A percentile compares a stretch with the other conserved stretches of the same genome.
phyloP scores from a whole-genome alignment of 2,113 vertebrate genomes.

The Megalops atlanticus region DNA sequence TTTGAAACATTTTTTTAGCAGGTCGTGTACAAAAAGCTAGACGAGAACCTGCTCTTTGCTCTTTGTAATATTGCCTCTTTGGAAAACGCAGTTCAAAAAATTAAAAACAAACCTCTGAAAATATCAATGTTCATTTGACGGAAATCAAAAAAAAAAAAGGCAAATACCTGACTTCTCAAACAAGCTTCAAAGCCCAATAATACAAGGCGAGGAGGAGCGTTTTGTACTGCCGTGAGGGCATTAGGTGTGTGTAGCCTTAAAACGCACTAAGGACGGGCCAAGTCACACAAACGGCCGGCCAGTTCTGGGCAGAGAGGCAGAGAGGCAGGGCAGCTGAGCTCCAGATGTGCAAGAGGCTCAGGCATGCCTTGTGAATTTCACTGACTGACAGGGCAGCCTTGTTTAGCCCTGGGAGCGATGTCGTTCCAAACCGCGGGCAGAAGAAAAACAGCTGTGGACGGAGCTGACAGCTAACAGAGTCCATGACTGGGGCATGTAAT shows the following conservation, averaged over 20 bases:
- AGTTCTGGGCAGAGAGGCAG: background rate
- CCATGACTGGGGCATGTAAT: background rate
- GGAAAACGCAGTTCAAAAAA: no score
- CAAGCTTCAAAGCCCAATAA: background rate
- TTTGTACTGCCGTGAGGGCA: background rate
- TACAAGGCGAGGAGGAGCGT: conserved; percentile 1
- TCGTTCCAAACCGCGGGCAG: background rate
- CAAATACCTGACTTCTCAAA: no score
- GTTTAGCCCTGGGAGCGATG: background rate
- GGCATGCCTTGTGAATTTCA: no score
- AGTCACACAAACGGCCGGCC: background rate
- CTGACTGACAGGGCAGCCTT: background rate
- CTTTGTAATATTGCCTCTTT: no score
- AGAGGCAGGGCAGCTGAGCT: conserved; percentile 2
- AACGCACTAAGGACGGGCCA: background rate
- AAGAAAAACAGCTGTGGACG: background rate
- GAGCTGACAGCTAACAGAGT: background rate
- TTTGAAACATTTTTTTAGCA: background rate
- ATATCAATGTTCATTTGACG: no score
- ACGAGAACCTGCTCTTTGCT: background rate
- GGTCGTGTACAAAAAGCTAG: background rate
- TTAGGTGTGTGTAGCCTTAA: background rate
- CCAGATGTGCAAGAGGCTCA: conserved; percentile 6
- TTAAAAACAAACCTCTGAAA: no score
- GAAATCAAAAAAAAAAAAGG: no score